Evolutionary conservation across 2,888 invertebrate species (phyloP), one percentile per base, ranked within the genome.

Genomic region (Tetropium fuscum): DNA sequence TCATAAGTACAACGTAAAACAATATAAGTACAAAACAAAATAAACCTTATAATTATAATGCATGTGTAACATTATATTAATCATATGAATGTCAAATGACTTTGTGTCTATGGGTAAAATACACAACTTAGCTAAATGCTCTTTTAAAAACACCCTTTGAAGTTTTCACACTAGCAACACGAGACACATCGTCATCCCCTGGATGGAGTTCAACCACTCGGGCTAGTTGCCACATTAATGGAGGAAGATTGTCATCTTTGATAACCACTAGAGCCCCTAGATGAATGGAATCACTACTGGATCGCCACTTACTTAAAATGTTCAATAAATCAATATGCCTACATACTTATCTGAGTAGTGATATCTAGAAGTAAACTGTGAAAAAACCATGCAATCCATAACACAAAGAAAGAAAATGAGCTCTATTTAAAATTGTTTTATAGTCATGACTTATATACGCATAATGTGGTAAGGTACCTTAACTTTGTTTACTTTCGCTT

Each of bases 161-260:
- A 3, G 34, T 34, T 34, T 34, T 34, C 11, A 44, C 22, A 44
- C 22, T 44, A 1, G 13, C 44, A 11, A 25, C 44, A 25, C 44
- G 44, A 15, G 2, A 10, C 8, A 44, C 10, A 3, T 2, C 3
- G 13, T 44, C 44, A 10, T 4, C 13, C 2, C 44, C 44, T 8
- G 44, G 20, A 44, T 44, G 44, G 11, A 44, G 8, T 8, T 44
- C 27, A 10, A 44, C 27, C n/a, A 44, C 44, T 25, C 44, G 20
- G 2, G 25, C 44, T 2, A 44, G 11, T 8, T 22, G 22, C 44
- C 44, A 44, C 8, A 22, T 44, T 22, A 44, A 44, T 15, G 44
- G 44, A 19, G 48, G 48, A 8, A 45, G 18, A 44, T 53, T 40
- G 16, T 34, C 30, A 38, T 60, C 55, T 30, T 49, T 49, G 30